Evolutionary conservation across 2,113 vertebrate species (phyloP).

Genomic region (Struthidea cinerea): DNA sequence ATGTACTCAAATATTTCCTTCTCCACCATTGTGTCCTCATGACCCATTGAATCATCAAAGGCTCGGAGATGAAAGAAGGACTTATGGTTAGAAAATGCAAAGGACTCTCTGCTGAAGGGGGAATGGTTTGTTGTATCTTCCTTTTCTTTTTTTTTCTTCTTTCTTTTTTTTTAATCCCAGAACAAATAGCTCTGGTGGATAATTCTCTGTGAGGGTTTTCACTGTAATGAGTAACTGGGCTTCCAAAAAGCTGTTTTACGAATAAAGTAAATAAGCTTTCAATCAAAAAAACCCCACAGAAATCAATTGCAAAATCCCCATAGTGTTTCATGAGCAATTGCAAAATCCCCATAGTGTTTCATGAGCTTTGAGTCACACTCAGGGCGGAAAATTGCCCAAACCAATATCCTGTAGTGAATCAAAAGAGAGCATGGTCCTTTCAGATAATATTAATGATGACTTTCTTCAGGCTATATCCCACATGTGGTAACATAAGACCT

Average conservation of each 20-base stretch:
- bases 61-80: slow-evolving; percentile 43
- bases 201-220: slow-evolving; percentile 16
- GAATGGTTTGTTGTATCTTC: slow-evolving; percentile 28
- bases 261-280: slow-evolving; percentile 11
- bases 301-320: slow-evolving; percentile 12
- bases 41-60: slow-evolving; percentile 63
- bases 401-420: neutral
- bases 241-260: slow-evolving; percentile 6
- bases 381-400: neutral
- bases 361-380: slow-evolving; percentile 5
- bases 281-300: neutral
- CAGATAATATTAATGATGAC: neutral
- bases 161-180: neutral
- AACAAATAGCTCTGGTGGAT: slow-evolving; percentile 28
- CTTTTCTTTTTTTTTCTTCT: neutral
- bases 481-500: neutral
- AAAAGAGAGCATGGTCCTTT: neutral
- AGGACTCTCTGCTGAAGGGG: slow-evolving; percentile 31
- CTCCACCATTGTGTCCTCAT: slow-evolving; percentile 40
- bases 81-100: slow-evolving; percentile 38
- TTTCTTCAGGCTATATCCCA: neutral
- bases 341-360: neutral
- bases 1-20: slow-evolving; percentile 65
- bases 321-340: neutral
- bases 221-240: neutral